Evolutionary conservation across 2,113 vertebrate species (phyloP), one percentile per base, ranked within the genome.

Genomic region (Cochlearius cochlearius): DNA sequence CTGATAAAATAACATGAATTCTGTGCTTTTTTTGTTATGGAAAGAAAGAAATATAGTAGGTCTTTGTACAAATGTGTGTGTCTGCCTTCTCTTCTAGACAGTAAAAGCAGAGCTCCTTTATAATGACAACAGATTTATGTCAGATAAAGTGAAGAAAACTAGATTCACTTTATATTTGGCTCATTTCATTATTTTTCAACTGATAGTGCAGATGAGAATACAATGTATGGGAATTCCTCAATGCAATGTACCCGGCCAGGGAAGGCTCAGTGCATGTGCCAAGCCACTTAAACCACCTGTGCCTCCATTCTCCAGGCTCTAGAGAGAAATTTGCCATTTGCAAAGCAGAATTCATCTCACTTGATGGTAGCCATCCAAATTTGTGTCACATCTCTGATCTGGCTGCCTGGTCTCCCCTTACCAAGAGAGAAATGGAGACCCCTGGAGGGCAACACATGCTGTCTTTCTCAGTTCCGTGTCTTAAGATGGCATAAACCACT

Each of bases 1-100:
- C 41, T 77, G 78, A 76, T 93, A 90, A 86, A 93, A 88, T 96
- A 96, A 69, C 36, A 52, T 64, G 5, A 92, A 80, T 90, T 92
- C 59, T 72, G 11, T 49, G n/a, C 43, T 83, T 74, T 85, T 84
- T 95, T 91, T 95, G 14, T 90, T 95, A 59, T 10, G 2, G 53
- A 83, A 91, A 91, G 39, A 83, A 84, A 89, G 58, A 88, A 66
- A 38, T 72, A 29, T 13, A 47, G 18, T 68, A 72, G 34, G 23
- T 52, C 71, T 82, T 92, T 87, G 59, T 84, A 55, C 15, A 93
- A 88, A 75, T 60, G 13, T 76, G 5, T 52, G 23, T 49, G 41
- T 26, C 55, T 95, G 21, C 53, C 27, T 92, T 81, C 23, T 68
- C 56, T 78, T 88, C 49, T 64, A 71, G 47, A 32, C 2, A 72